Percentiles rank a stretch among this genome's conserved stretches.
Conservation (phyloP, 2,113 vertebrate species). For the Callocephalon fimbriatum region DNA sequence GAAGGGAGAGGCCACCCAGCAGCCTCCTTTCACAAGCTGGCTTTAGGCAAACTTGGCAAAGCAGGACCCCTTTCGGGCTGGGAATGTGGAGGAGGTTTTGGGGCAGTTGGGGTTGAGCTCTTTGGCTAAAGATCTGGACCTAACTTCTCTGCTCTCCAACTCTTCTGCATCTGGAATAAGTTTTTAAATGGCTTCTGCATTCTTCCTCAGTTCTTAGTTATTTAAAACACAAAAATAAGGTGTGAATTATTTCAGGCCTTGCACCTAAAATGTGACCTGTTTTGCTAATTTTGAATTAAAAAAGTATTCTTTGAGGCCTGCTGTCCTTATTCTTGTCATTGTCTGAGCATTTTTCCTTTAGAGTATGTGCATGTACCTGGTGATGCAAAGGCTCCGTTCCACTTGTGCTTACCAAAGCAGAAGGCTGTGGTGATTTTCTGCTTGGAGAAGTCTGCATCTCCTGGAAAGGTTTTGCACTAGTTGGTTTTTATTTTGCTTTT, state of each 20-base stretch:
- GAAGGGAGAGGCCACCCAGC: background rate
- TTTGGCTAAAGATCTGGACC: background rate
- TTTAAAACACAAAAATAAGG: slow-evolving; percentile 20
- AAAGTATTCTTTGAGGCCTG: slow-evolving; percentile 11
- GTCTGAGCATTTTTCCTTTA: background rate
- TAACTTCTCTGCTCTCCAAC: background rate
- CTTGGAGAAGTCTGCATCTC: background rate
- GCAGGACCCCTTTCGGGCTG: background rate
- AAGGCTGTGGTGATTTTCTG: background rate
- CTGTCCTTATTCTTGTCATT: background rate
- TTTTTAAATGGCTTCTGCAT: slow-evolving; percentile 18
- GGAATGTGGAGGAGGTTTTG: background rate
- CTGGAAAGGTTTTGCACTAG: background rate
- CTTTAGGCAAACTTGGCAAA: background rate
- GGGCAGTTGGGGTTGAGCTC: background rate
- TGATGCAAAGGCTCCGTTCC: background rate
- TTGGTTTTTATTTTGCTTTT: background rate
- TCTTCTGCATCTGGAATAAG: background rate
- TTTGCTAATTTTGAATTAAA: slow-evolving; percentile 36
- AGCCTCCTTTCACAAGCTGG: background rate
- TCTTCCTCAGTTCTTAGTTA: background rate
- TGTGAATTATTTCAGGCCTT: slow-evolving; percentile 19
- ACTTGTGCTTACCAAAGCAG: background rate
- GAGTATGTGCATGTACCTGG: background rate
- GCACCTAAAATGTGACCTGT: background rate